Evolutionary conservation across 2,797 vertebrate species (phyloP).

Genomic region (Taeniopygia guttata): DNA sequence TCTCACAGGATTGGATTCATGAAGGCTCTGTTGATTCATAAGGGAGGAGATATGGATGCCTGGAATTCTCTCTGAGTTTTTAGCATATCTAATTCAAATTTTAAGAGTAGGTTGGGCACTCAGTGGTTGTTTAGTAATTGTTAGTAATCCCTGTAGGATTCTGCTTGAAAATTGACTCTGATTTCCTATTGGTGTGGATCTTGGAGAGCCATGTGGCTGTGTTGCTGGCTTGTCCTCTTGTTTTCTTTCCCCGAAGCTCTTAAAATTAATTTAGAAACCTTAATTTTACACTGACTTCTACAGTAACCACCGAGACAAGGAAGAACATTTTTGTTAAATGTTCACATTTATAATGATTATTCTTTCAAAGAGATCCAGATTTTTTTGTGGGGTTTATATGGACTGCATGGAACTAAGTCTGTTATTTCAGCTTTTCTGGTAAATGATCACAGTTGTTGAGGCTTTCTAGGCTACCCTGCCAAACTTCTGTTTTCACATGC

Average conservation of each 20-base stretch:
- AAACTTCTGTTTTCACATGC: neutral
- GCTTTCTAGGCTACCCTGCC: neutral
- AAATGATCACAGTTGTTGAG: neutral
- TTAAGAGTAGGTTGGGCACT: neutral
- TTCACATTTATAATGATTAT: neutral
- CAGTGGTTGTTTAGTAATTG: neutral
- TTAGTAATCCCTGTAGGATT: neutral
- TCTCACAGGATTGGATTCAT: neutral
- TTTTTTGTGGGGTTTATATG: neutral
- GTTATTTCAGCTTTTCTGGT: neutral
- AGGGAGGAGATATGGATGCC: neutral
- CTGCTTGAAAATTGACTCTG: neutral
- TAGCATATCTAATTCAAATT: neutral
- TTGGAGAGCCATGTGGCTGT: neutral
- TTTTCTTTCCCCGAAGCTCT: neutral
- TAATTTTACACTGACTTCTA: neutral
- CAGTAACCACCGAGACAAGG: neutral
- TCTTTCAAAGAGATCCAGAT: neutral
- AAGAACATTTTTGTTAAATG: neutral
- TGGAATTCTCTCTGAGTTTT: constrained; percentile 7
- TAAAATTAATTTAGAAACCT: neutral
- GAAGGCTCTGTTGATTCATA: constrained; percentile 7
- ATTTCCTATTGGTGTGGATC: neutral
- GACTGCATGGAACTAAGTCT: neutral
- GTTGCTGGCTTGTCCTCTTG: neutral